Base-by-base conservation (phyloP, 2,888 invertebrate genomes). In the Deilephila elpenor region DNA sequence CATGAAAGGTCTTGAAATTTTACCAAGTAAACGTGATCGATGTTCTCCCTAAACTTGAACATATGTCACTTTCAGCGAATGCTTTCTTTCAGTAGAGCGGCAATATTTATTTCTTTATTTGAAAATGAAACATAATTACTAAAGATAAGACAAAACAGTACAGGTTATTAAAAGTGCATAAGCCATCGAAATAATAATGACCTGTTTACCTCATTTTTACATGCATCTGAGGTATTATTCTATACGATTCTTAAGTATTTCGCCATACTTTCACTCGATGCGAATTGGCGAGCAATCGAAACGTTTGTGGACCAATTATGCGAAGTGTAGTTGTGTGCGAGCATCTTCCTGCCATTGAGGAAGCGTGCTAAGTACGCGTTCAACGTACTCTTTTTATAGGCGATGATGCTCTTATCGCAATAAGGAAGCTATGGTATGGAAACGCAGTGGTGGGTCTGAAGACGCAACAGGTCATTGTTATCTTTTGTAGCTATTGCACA, bases 191-290 rank as follows among this genome's bases (percentile, higher is more conserved):
- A 51, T 64, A 51, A 3, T n/a, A n/a, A 62, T 51, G 67, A 67
- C 56, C 59, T n/a, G 72, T 29, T 29, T 59, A 14, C 25, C 19
- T 37, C 73, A 60, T 53, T 59, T 75, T 67, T 25, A 71, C 71
- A 32, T 5, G 70, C 53, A 5, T 19, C 51, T 25, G 19, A 51
- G n/a, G 53, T 61, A 70, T 8, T 61, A 59, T 59, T 67, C 20
- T 29, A 11, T 29, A 72, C 75, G 61, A 78, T 75, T 77, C 78
- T 78, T 78, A 75, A 78, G 76, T 80, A 79, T 77, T 81, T 67
- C 51, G 59, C 59, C 71, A 78, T 77, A 86, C 91, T 91, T 90
- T 91, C 89, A 86, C 91, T 83, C 73, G 71, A 77, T 84, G 85
- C 85, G 85, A 87, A 86, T 86, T 84, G 80, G 83, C 83, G 19